phyloP scores from a whole-genome alignment of 1,140 invertebrate species.

The Eufriesea mexicana region DNA sequence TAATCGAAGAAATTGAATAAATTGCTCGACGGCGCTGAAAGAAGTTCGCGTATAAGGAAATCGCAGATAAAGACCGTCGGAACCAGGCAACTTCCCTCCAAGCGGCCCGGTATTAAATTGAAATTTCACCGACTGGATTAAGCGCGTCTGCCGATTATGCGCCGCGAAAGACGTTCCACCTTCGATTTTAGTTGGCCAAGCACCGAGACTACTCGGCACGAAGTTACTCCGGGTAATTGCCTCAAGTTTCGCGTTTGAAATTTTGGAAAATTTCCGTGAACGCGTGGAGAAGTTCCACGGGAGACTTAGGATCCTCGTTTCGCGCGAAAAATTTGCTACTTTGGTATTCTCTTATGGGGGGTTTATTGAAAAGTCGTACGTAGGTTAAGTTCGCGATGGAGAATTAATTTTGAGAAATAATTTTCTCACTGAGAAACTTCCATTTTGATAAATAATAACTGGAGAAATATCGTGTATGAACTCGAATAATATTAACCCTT shows the following conservation, averaged over 20 bases:
- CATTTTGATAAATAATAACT: no score
- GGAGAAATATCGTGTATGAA: no score
- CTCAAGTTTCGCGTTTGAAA: background rate
- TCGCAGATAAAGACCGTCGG: background rate
- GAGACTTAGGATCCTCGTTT: background rate
- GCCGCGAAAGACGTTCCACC: background rate
- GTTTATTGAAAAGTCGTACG: background rate
- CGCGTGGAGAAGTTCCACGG: background rate
- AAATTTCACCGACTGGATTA: background rate
- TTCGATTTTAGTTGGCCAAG: background rate
- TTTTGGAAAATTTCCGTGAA: background rate
- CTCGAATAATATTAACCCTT: no score
- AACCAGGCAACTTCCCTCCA: background rate
- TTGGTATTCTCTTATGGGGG: background rate
- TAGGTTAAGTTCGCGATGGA: no score
- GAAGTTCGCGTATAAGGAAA: background rate
- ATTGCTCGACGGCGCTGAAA: background rate
- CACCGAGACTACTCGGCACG: no score
- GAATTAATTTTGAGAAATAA: no score
- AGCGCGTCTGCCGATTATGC: background rate
- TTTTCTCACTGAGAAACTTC: no score
- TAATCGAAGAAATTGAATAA: conserved; percentile 10
- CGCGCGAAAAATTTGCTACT: background rate
- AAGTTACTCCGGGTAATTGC: background rate
- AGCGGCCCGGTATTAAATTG: conserved; percentile 2